Percentiles rank a stretch among this genome's conserved stretches.
Conservation (phyloP, 2,113 vertebrate species). For the Xiphophorus maculatus region DNA sequence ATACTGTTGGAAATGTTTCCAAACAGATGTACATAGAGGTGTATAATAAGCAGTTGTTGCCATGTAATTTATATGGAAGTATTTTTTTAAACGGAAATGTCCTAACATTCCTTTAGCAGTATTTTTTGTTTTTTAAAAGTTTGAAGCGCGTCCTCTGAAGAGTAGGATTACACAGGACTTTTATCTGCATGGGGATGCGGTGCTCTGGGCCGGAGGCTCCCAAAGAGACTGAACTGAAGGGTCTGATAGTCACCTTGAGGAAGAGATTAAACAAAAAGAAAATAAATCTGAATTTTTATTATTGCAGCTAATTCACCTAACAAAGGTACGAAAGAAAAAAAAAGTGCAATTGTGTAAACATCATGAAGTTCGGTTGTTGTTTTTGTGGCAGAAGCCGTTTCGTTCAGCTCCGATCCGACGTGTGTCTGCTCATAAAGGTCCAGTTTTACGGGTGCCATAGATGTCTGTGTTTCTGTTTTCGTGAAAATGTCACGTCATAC, state of each 20-base stretch:
- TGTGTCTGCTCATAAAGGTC: neutral
- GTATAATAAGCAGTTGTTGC: slow-evolving; percentile 68
- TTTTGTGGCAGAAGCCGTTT: neutral
- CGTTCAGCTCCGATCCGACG: neutral
- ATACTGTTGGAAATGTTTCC: slow-evolving; percentile 54
- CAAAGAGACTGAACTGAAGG: neutral
- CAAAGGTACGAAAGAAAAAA: slow-evolving; percentile 11
- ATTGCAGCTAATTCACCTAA: slow-evolving; percentile 25
- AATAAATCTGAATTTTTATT: slow-evolving; percentile 1
- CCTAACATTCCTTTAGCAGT: slow-evolving; percentile 74
- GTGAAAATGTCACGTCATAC: neutral
- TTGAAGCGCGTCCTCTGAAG: slow-evolving; percentile 33
- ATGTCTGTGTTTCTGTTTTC: slow-evolving; percentile 7
- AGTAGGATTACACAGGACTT: slow-evolving; percentile 15
- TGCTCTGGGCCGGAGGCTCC: neutral
- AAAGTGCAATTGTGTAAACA: slow-evolving; percentile 63
- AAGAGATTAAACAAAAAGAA: slow-evolving; percentile 31
- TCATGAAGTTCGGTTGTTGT: slow-evolving; percentile 4
- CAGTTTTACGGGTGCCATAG: slow-evolving; percentile 54
- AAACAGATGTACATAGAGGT: slow-evolving; percentile 65
- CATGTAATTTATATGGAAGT: slow-evolving; percentile 73
- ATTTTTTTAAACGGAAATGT: slow-evolving; percentile 76
- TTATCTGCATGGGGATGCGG: slow-evolving; percentile 2
- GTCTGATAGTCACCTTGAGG: neutral
- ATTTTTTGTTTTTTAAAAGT: slow-evolving; percentile 17